Conservation (phyloP, 1,140 invertebrate genomes). For the Dendroctonus ponderosae region DNA sequence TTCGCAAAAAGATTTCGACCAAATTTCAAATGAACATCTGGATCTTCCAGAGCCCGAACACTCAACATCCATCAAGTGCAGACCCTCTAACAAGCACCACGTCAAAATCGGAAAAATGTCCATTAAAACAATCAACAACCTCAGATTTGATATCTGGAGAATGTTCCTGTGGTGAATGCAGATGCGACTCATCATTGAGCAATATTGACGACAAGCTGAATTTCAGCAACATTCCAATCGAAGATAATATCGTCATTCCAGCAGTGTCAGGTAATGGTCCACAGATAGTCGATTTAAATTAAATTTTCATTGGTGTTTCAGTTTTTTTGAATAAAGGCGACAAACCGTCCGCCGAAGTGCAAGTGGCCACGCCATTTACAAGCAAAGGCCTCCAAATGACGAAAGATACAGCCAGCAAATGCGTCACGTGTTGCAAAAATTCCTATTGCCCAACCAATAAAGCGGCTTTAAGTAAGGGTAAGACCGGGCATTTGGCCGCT, state of each 20-base stretch:
- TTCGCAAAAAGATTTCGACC: no score
- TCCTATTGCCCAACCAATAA: neutral
- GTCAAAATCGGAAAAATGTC: slow-evolving; percentile 2
- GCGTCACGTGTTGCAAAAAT: slow-evolving; percentile 13
- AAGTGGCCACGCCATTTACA: neutral
- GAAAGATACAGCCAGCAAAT: slow-evolving; percentile 12
- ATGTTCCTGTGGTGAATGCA: slow-evolving; percentile 16
- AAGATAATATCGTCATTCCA: neutral
- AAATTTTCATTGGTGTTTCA: neutral
- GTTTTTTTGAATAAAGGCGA: slow-evolving; percentile 1
- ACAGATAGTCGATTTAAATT: neutral
- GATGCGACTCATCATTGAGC: neutral
- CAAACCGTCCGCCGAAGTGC: neutral
- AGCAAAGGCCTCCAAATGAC: slow-evolving; percentile 1
- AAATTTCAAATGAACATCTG: no score
- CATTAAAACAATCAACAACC: neutral
- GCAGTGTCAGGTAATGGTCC: slow-evolving; percentile 3
- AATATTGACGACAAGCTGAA: no score
- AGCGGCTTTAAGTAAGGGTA: neutral
- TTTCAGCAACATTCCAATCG: no score
- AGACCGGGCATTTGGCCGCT: neutral
- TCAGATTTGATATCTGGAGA: slow-evolving; percentile 15
- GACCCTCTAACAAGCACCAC: neutral
- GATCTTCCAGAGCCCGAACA: neutral
- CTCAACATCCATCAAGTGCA: neutral